Conservation (phyloP, 2,797 vertebrate genomes). For the Paramormyrops hopkinsi region DNA sequence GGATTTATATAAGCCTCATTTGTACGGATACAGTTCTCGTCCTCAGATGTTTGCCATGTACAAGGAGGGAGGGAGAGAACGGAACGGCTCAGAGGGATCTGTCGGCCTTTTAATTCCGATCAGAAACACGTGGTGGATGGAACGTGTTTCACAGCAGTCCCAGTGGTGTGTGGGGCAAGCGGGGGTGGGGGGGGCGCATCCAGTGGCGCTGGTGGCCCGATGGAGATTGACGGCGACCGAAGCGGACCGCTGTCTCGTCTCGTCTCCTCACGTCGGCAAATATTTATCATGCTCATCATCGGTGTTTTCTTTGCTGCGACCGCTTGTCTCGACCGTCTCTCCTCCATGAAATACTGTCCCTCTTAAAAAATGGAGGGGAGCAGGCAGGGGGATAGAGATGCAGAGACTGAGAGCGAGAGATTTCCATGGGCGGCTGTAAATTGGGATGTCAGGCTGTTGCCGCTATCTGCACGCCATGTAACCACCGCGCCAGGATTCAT, state of each 20-base stretch:
- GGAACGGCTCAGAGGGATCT: not conserved
- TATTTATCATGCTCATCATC: conserved; percentile 6
- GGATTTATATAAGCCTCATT: conserved; percentile 4
- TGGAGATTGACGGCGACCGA: not conserved
- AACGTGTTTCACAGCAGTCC: not conserved
- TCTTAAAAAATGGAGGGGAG: not conserved
- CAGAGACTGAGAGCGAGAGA: not conserved
- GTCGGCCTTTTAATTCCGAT: not conserved
- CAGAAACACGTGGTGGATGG: not conserved
- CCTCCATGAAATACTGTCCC: not conserved
- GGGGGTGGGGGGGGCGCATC: no score
- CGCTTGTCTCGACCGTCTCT: not conserved
- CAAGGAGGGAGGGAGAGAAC: not conserved
- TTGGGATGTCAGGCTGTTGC: not conserved
- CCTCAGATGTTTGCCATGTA: not conserved
- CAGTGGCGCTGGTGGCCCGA: not conserved
- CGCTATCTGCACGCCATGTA: not conserved
- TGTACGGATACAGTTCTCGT: not conserved
- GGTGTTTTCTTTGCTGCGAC: not conserved
- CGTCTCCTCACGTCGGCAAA: not conserved
- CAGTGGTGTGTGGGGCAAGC: not conserved
- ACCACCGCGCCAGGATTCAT: not conserved
- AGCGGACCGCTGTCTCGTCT: not conserved
- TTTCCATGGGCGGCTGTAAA: not conserved
- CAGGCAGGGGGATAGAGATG: not conserved